These are phyloP conservation scores for Synanthedon tipuliformis DNA, from an alignment of 2,888 invertebrate species.

Conservation along the genomic window DNA sequence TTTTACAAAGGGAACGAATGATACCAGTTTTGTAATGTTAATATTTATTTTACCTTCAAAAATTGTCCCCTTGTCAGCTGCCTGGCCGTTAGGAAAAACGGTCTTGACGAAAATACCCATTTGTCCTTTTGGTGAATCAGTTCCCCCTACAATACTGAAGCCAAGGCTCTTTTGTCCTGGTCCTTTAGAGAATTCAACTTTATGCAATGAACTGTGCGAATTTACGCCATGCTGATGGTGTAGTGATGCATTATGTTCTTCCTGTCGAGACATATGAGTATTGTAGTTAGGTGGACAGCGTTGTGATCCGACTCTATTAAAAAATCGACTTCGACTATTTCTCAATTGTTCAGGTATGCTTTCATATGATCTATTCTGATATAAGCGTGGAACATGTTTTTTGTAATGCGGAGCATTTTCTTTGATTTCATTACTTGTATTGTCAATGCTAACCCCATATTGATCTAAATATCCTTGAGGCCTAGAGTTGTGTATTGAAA, in stretches of 20 bases:
- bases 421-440: conserved; percentile 48
- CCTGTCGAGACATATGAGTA: conserved; percentile 41
- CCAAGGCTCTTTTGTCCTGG: conserved; percentile 86
- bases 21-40: too few species aligned
- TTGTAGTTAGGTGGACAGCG: conserved; percentile 42
- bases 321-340: conserved; percentile 53
- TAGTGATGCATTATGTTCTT: conserved; percentile 31
- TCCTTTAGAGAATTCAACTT: conserved; percentile 82
- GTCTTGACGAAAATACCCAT: conserved; percentile 93
- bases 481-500: conserved; percentile 51
- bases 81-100: conserved; percentile 87
- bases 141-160: conserved; percentile 91
- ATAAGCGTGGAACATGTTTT: conserved; percentile 52
- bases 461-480: conserved; percentile 30
- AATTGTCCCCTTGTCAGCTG: conserved; percentile 84
- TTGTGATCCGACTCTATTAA: conserved; percentile 58
- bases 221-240: conserved; percentile 37
- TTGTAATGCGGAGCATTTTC: conserved; percentile 57
- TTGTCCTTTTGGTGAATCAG: conserved; percentile 87
- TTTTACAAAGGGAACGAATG: neutral
- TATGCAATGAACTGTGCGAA: conserved; percentile 45
- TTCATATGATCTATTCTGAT: conserved; percentile 62
- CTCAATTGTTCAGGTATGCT: conserved; percentile 62
- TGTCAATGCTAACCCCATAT: conserved; percentile 38
- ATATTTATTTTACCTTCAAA: conserved; percentile 75